Evolutionary conservation across 2,113 vertebrate genomes (phyloP).

Genomic region (Polypterus senegalus): DNA sequence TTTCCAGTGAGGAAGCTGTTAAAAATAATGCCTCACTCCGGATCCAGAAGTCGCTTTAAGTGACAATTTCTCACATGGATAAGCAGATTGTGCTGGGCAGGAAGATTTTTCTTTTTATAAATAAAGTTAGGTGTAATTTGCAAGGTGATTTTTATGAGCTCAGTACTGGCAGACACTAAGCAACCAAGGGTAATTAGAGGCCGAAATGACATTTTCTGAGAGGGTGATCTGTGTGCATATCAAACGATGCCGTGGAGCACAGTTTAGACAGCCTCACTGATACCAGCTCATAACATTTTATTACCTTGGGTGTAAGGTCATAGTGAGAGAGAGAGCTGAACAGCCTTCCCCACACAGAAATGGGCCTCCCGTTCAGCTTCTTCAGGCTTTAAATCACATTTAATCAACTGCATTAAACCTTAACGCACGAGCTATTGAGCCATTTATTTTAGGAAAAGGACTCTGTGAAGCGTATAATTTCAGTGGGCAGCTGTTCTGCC

Average conservation of each 20-base stretch:
- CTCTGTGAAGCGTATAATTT: no score
- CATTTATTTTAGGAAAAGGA: no score
- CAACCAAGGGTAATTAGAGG: constrained; percentile 4
- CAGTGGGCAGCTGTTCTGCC: no score
- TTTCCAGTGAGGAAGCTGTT: constrained; percentile 40
- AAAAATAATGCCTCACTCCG: constrained; percentile 39
- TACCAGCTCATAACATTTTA: constrained; percentile 3
- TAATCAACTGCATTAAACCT: no score
- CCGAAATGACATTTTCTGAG: constrained; percentile 6
- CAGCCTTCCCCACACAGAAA: no score
- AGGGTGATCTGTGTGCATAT: neutral
- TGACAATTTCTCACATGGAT: constrained; percentile 50
- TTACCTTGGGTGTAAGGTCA: constrained; percentile 1
- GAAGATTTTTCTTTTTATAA: neutral
- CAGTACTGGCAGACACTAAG: constrained; percentile 1
- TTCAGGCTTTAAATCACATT: no score
- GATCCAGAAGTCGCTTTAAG: constrained; percentile 36
- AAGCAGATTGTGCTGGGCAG: constrained; percentile 31
- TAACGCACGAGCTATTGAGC: no score
- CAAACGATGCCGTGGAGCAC: neutral
- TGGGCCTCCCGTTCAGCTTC: no score
- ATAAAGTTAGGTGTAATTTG: constrained; percentile 5
- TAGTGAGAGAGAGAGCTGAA: neutral
- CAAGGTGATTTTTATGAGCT: constrained; percentile 8
- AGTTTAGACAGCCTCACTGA: neutral